These are phyloP conservation scores for Microplitis deprimator DNA, from an alignment of 2,888 invertebrate genomes.

Conservation along the genomic window DNA sequence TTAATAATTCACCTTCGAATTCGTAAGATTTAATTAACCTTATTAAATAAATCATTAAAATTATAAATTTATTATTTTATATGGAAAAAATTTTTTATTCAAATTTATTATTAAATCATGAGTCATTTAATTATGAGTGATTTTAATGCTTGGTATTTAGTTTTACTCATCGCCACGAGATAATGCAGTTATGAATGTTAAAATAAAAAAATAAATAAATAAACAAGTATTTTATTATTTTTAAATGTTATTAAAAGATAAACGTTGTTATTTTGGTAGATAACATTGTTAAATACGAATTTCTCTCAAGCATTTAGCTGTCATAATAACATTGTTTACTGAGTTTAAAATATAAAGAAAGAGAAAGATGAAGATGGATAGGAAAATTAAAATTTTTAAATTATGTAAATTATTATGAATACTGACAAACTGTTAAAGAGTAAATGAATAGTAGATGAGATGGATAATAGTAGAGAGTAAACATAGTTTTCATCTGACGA, in stretches of 20 bases:
- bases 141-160: background rate
- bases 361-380: background rate
- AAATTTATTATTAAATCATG: background rate
- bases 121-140: background rate
- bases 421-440: background rate
- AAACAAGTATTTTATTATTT: background rate
- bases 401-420: background rate
- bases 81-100: background rate
- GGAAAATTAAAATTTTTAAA: background rate
- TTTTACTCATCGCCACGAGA: background rate
- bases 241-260: background rate
- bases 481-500: background rate
- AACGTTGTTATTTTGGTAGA: background rate
- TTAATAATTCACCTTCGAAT: background rate
- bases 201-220: background rate
- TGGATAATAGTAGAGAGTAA: background rate
- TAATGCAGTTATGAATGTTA: background rate
- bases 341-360: background rate
- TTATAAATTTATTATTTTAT: no score
- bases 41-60: no score
- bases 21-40: no score
- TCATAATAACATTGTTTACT: background rate
- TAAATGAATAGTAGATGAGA: conserved; percentile 5
- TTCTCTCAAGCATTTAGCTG: background rate
- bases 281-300: background rate